Evolutionary conservation across 1,140 invertebrate species (phyloP).

Genomic region (Drosophila fuyamai): DNA sequence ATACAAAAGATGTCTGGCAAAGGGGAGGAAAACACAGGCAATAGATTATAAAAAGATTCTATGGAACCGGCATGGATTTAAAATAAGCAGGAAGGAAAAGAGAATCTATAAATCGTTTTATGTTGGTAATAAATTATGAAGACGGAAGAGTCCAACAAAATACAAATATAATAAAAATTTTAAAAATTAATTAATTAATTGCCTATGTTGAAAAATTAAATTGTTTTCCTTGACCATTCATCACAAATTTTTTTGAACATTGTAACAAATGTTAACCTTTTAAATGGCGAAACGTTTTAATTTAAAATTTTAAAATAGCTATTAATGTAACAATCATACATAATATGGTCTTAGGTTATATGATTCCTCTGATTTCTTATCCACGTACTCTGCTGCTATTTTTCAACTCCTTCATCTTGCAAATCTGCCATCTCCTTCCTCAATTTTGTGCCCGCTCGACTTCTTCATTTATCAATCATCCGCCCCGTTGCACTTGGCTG

Average conservation of each 20-base stretch:
- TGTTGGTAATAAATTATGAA: slow-evolving; percentile 1
- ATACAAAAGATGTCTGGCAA: slow-evolving; percentile 15
- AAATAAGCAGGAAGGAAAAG: neutral
- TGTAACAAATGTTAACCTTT: no score
- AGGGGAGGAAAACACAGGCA: neutral
- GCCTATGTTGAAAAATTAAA: no score
- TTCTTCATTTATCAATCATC: slow-evolving; percentile 60
- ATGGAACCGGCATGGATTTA: neutral
- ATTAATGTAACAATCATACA: no score
- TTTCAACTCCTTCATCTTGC: neutral
- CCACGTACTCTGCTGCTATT: neutral
- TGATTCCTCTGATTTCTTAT: no score
- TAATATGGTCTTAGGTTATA: no score
- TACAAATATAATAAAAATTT: no score
- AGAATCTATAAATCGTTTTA: slow-evolving; percentile 14
- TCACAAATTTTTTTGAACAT: no score
- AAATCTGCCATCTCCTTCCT: neutral
- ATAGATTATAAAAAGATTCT: slow-evolving; percentile 15
- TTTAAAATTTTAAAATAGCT: no score
- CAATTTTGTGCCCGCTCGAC: neutral
- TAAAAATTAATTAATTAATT: no score
- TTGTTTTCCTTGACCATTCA: no score
- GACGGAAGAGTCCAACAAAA: no score
- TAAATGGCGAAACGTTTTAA: no score
- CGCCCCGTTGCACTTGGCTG: slow-evolving; percentile 59